Evolutionary conservation across 2,888 invertebrate species (phyloP).

Genomic region (Limnephilus marmoratus): DNA sequence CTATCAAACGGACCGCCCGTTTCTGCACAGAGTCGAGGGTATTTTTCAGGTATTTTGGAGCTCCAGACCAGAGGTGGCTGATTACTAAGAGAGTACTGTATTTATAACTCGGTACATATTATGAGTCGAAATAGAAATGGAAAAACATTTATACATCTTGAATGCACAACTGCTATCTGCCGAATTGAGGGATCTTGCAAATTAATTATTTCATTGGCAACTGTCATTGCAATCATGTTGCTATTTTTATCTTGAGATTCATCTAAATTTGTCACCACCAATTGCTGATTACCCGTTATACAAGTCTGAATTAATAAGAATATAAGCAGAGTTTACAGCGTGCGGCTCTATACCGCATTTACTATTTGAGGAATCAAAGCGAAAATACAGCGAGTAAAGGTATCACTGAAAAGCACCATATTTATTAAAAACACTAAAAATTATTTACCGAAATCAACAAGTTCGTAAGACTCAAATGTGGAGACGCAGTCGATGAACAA

Average conservation of each 20-base stretch:
- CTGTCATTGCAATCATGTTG: neutral
- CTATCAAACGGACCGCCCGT: no score
- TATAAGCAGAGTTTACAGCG: neutral
- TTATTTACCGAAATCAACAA: conserved; percentile 96
- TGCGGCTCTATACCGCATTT: neutral
- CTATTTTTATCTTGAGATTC: neutral
- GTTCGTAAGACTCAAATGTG: conserved; percentile 98
- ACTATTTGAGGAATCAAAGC: neutral
- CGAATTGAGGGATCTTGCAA: neutral
- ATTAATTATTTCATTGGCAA: neutral
- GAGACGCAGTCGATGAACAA: conserved; percentile 98
- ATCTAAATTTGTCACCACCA: neutral
- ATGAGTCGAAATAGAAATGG: neutral
- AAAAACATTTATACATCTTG: neutral
- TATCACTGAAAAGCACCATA: neutral
- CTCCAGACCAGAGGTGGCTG: no score
- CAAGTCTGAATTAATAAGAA: neutral
- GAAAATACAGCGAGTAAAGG: neutral
- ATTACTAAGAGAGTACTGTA: neutral
- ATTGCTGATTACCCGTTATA: neutral
- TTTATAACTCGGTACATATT: neutral
- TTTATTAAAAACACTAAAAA: neutral
- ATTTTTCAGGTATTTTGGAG: no score
- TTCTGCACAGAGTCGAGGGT: no score
- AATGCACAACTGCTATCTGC: neutral